Conservation (phyloP, 1,140 invertebrate species). For the Cataglyphis hispanica region DNA sequence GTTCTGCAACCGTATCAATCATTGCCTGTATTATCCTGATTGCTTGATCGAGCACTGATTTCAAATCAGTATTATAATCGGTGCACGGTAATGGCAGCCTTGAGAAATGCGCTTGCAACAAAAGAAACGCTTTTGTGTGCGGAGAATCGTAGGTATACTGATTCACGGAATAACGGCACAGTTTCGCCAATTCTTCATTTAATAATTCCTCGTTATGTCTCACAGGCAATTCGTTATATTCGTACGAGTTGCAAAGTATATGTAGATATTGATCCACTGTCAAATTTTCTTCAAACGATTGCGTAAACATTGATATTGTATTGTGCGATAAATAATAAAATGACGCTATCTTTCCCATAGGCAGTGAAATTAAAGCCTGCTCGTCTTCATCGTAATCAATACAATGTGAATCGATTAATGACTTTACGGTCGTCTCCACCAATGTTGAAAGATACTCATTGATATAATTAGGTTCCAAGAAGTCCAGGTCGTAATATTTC, state of each 20-base stretch:
- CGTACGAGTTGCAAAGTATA: slow-evolving; percentile 94
- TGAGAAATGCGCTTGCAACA: slow-evolving; percentile 97
- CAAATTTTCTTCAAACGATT: slow-evolving; percentile 89
- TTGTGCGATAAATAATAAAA: slow-evolving; percentile 99
- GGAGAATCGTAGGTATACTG: slow-evolving; percentile 93
- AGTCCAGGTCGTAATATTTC: slow-evolving; percentile 95
- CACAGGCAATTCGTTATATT: slow-evolving; percentile 98
- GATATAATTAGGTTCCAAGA: slow-evolving; percentile 91
- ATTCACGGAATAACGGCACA: slow-evolving; percentile 92
- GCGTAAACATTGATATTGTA: slow-evolving; percentile 94
- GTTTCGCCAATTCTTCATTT: slow-evolving; percentile 95
- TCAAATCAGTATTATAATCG: slow-evolving; percentile 98
- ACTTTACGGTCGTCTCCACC: slow-evolving; percentile 92
- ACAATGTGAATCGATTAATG: slow-evolving; percentile 92
- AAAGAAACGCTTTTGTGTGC: slow-evolving; percentile 96
- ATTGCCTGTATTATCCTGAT: slow-evolving; percentile 98
- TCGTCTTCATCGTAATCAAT: slow-evolving; percentile 90
- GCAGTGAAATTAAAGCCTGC: slow-evolving; percentile 91
- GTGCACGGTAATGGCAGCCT: slow-evolving; percentile 93
- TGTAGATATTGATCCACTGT: slow-evolving; percentile 92
- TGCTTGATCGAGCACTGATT: slow-evolving; percentile 98
- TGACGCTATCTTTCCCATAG: slow-evolving; percentile 97
- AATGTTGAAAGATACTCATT: slow-evolving; percentile 92
- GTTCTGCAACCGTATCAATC: slow-evolving; percentile 96
- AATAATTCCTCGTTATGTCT: slow-evolving; percentile 99